Percentiles rank a stretch among this genome's conserved stretches.
Evolutionary conservation across 2,888 invertebrate species (phyloP).

Genomic region (Rhorus exstirpatorius): DNA sequence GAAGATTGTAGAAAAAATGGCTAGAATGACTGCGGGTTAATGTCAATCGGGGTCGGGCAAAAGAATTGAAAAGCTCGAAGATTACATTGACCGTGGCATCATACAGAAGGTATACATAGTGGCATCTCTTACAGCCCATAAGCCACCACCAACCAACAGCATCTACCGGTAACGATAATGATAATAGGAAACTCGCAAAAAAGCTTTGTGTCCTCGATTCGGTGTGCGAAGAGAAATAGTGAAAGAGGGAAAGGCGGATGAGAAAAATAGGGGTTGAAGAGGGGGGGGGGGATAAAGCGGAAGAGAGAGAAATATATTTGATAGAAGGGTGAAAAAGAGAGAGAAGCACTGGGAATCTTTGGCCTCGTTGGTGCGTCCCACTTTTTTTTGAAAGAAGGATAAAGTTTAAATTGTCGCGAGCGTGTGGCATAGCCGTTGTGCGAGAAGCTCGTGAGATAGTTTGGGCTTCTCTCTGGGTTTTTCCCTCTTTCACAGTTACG

Average conservation of each 20-base stretch:
- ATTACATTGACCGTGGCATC: conserved; percentile 68
- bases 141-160: conserved; percentile 39
- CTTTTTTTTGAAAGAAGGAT: conserved; percentile 60
- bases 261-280: conserved; percentile 1
- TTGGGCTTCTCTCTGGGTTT: conserved; percentile 44
- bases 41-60: conserved; percentile 24
- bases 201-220: conserved; percentile 63
- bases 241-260: conserved; percentile 8
- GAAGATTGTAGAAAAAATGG: no score
- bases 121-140: conserved; percentile 31
- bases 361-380: conserved; percentile 59
- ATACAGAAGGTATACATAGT: conserved; percentile 19
- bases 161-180: conserved; percentile 62
- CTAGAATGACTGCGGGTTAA: no score
- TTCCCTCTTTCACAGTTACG: conserved; percentile 35
- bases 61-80: conserved; percentile 68
- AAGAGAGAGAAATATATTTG: conserved; percentile 21
- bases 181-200: conserved; percentile 64
- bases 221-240: conserved; percentile 15
- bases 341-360: conserved; percentile 53
- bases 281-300: conserved; percentile 8
- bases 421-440: conserved; percentile 22
- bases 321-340: not conserved
- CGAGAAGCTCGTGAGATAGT: conserved; percentile 20
- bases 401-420: conserved; percentile 67